Base-by-base conservation (phyloP, 2,888 invertebrate species). In the Halictus ligatus region DNA sequence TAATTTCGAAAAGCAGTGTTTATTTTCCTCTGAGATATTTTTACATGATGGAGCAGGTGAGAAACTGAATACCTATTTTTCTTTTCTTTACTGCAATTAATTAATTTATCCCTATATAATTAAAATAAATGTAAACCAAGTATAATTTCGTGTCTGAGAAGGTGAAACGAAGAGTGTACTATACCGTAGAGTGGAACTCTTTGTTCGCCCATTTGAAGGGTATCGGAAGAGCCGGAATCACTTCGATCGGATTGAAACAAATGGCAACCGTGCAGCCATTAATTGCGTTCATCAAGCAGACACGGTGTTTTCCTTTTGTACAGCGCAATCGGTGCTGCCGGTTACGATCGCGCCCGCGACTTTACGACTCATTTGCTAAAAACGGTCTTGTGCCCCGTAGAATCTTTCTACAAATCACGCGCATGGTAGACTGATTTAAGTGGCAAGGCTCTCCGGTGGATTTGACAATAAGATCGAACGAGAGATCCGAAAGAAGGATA, bases 391-490 rank as follows among this genome's bases (percentile, higher is more conserved):
- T 35, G 35, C 60, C 43, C 81, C 64, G 73, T 75, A 54, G 75
- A 81, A 79, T 89, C 89, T 86, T 89, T 85, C 77, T 74, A 82
- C 86, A 77, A 85, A 83, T 91, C 88, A 91, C 92, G 92, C 89
- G 91, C 90, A 89, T 90, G 91, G 88, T 88, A 87, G 90, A 89
- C 83, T 85, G 90, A 88, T 88, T 90, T 91, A 91, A 91, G 89
- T 89, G 88, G 75, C 76, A 58, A 76, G 86, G 75, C 88, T 85
- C 91, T 90, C 83, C 83, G 89, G 50, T 75, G 89, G 85, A 91
- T 91, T 91, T 89, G 89, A 91, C 91, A 91, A 91, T 90, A 89
- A 92, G 92, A 91, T 91, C 91, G 92, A 91, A 89, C 80, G 80
- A 87, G 87, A 88, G 83, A 86, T 87, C 86, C 86, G 89, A 90